Conservation (phyloP, 2,113 vertebrate species). For the Pristiophorus japonicus region DNA sequence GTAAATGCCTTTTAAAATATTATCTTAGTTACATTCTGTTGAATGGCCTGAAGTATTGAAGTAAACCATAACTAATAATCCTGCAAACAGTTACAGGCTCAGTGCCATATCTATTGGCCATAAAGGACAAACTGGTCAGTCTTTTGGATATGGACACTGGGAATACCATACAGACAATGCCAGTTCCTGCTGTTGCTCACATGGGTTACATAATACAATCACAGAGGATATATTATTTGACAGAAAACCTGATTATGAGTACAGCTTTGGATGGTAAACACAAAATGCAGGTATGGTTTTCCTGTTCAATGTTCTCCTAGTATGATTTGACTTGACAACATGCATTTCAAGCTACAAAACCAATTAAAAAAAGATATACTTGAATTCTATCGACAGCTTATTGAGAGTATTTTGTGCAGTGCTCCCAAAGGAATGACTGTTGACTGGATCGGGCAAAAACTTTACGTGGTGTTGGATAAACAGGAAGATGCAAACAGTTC, state of each 20-base stretch:
- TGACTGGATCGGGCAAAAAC: slow-evolving; percentile 16
- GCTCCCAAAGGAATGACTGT: slow-evolving; percentile 31
- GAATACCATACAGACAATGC: not conserved
- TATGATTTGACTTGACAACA: slow-evolving; percentile 38
- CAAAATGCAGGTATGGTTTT: not conserved
- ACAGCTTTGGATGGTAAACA: not conserved
- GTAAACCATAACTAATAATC: slow-evolving; percentile 17
- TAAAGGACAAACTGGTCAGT: slow-evolving; percentile 30
- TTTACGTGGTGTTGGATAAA: slow-evolving; percentile 36
- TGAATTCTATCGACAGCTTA: slow-evolving; percentile 44
- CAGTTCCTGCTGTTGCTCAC: slow-evolving; percentile 31
- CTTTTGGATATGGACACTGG: slow-evolving; percentile 33
- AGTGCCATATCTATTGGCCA: not conserved
- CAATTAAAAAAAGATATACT: slow-evolving; percentile 47
- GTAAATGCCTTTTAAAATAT: not conserved
- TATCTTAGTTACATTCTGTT: not conserved
- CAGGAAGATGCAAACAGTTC: slow-evolving; percentile 37
- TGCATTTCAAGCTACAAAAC: slow-evolving; percentile 43
- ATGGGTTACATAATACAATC: slow-evolving; percentile 38
- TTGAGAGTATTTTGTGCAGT: not conserved
- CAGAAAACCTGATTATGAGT: slow-evolving; percentile 34
- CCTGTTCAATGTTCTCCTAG: not conserved
- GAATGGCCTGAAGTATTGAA: not conserved
- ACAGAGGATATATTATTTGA: not conserved
- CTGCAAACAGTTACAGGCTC: slow-evolving; percentile 18